Evolutionary conservation across 2,797 vertebrate species (phyloP), one percentile per base, ranked within the genome.

Genomic region (Pogoniulus pusillus): DNA sequence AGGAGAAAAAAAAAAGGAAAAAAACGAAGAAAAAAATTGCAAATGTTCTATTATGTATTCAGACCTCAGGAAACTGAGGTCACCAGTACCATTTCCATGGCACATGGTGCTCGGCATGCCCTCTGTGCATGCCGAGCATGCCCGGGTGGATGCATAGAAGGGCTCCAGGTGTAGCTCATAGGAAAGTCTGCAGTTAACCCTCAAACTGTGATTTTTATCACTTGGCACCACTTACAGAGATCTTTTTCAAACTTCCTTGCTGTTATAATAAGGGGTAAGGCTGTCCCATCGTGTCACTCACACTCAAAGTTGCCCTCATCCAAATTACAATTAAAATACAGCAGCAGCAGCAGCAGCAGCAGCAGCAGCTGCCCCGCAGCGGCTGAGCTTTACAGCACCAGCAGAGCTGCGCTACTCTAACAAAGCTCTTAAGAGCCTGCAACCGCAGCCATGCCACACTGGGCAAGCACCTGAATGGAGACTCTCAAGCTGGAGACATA

Each of bases 301-400:
- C 45, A 63, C 4, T 3, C 30, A 45, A 73, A 77, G 34, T 55
- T 1, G 0, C n/a, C 19, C 23, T 37, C 30, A 27, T 23, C 51
- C 30, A 57, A 69, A 75, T 29, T 30, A 17, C 45, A 55, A 37
- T 16, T 69, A 66, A 59, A 66, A 57, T 9, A 17, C 1, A 59
- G 34, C 64, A 65, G 57, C 1, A 1, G 26, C 3, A 12, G 47
- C 22, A 59, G 34, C 64, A 65, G 57, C 1, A 59, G 34, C 64
- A 65, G 57, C 1, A 1, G 26, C 3, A 12, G 47, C 22, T 43
- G 59, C 45, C 59, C 9, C 0, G 1, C 34, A 32, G 43, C 0
- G 0, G 29, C 89, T 80, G 80, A 85, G 62, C 43, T 64, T 43
- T 60, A 41, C 30, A 59, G 66, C 55, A 16, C 29, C 41, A 41